Conservation (phyloP, 1,140 invertebrate genomes). For the Contarinia nasturtii region DNA sequence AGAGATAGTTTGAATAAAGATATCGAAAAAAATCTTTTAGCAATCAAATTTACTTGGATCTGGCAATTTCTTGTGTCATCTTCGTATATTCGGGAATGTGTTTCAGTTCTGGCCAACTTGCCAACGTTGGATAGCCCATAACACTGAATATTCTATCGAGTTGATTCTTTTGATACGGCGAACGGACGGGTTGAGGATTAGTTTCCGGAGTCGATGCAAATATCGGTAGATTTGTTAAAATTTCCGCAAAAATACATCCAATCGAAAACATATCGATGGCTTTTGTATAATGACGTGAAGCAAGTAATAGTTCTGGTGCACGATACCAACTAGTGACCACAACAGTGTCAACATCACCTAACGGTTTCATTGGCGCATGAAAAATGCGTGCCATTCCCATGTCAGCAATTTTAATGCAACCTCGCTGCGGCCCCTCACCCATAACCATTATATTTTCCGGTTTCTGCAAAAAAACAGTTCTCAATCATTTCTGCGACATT, state of each 20-base stretch:
- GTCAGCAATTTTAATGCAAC: no score
- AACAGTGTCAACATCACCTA: slow-evolving; percentile 6
- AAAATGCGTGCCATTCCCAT: no score
- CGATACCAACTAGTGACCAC: slow-evolving; percentile 87
- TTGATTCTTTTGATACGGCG: slow-evolving; percentile 47
- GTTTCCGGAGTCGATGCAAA: slow-evolving; percentile 80
- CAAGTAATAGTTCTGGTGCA: slow-evolving; percentile 86
- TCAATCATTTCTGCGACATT: no score
- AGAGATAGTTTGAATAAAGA: no score
- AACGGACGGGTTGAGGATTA: no score
- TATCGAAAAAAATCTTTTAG: no score
- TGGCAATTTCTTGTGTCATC: slow-evolving; percentile 42
- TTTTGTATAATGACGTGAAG: slow-evolving; percentile 67
- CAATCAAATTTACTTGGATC: slow-evolving; percentile 31
- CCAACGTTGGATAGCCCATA: slow-evolving; percentile 70
- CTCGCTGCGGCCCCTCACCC: no score
- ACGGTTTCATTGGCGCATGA: no score
- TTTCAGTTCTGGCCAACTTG: slow-evolving; percentile 74
- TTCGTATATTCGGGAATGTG: slow-evolving; percentile 72
- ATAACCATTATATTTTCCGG: no score
- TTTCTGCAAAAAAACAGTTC: no score
- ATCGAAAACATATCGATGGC: slow-evolving; percentile 95
- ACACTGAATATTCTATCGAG: slow-evolving; percentile 81
- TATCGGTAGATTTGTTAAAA: slow-evolving; percentile 73
- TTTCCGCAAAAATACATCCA: slow-evolving; percentile 87